Evolutionary conservation across 2,113 vertebrate species (phyloP), one percentile per base, ranked within the genome.

Genomic region (Thalassarche chlororhynchos): DNA sequence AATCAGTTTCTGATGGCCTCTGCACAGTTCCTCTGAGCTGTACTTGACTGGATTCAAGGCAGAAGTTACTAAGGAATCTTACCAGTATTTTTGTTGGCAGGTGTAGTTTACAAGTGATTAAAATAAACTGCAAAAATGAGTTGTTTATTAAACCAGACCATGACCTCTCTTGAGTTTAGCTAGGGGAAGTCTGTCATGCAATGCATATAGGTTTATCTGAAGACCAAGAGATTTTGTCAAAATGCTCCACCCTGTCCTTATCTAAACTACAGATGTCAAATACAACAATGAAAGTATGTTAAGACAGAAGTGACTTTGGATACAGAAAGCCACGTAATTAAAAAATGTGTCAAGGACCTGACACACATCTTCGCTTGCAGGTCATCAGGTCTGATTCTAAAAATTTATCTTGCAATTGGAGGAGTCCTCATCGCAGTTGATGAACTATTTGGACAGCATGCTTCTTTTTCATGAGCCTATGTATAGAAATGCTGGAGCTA

Each of bases 361-460:
- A 68, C 52, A 49, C 4, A 4, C 0, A 0, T 77, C 64, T 47
- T 49, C 1, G 2, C 55, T 42, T 24, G 0, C 38, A 77, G 49
- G n/a, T 72, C 71, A 9, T 21, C 52, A 32, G 38, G 32, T 47
- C 72, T 64, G 76, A 32, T 58, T 68, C 86, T 62, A 60, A 76
- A 96, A 84, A 17, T 55, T 84, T 17, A 1, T 57, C 36, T 61
- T 47, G 49, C 23, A 13, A 0, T 42, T 51, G 81, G 68, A 82
- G 69, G 70, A 76, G 62, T 64, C 44, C 71, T 58, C 72, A 12
- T 2, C 4, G 15, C 49, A 20, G 49, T 4, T 74, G 68, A n/a
- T 44, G 46, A 89, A 23, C 23, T 81, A 2, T 51, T 61, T 69
- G 84, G 34, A 69, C 44, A 69, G 18, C 29, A 8, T 14, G 40